These are phyloP conservation scores for Cavia porcellus DNA, from an alignment of 2,113 vertebrate species.

Conservation along the genomic window DNA sequence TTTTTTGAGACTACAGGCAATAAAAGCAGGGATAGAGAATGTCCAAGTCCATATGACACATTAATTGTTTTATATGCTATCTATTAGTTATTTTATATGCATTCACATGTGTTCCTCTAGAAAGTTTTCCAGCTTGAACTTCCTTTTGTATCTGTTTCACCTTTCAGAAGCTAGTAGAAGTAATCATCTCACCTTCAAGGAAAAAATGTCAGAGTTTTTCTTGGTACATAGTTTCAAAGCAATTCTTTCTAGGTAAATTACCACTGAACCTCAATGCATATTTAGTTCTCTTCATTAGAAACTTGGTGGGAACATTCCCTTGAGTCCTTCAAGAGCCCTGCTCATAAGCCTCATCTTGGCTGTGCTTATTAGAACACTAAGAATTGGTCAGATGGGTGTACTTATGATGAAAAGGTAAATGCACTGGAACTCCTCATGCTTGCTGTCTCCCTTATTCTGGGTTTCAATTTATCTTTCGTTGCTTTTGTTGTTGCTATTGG, in stretches of 20 bases:
- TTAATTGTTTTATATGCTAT: slow-evolving; percentile 53
- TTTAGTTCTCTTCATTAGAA: slow-evolving; percentile 26
- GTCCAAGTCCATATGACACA: not conserved
- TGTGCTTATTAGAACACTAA: not conserved
- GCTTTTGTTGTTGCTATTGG: not conserved
- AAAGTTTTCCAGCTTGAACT: slow-evolving; percentile 38
- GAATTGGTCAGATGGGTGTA: not conserved
- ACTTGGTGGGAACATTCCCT: not conserved
- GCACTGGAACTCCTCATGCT: not conserved
- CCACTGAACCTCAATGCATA: not conserved
- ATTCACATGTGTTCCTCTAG: not conserved
- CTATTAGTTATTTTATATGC: too few species aligned
- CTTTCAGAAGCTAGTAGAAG: not conserved
- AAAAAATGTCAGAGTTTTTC: slow-evolving; percentile 10
- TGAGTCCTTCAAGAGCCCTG: not conserved
- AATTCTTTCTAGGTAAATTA: not conserved
- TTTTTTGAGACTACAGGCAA: not conserved
- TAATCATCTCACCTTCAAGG: slow-evolving; percentile 3
- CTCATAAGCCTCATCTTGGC: not conserved
- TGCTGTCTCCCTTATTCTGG: not conserved
- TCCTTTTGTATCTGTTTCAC: slow-evolving; percentile 38
- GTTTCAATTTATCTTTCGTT: not conserved
- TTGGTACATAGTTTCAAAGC: slow-evolving; percentile 18
- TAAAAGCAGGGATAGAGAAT: not conserved
- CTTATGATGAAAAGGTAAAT: not conserved